Evolutionary conservation across 2,797 vertebrate species (phyloP).

Genomic region (Knipowitschia caucasica): DNA sequence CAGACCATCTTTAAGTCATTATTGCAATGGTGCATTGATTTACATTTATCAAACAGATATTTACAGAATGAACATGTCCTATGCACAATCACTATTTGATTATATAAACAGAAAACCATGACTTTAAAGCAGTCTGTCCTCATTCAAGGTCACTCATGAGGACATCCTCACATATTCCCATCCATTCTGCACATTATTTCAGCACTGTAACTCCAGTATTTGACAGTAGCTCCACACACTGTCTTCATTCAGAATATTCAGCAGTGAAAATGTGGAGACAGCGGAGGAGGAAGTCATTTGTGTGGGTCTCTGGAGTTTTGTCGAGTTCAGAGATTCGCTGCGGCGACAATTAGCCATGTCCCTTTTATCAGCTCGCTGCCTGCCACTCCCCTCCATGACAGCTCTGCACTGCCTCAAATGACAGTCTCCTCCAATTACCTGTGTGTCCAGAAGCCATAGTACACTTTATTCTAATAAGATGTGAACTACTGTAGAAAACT

Average conservation of each 20-base stretch:
- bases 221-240: conserved; percentile 14
- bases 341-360: conserved; percentile 50
- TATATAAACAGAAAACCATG: background rate
- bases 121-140: background rate
- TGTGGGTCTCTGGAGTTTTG: conserved; percentile 26
- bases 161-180: background rate
- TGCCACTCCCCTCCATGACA: conserved; percentile 39
- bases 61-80: background rate
- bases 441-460: conserved; percentile 39
- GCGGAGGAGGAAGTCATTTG: conserved; percentile 19
- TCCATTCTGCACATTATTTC: background rate
- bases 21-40: background rate
- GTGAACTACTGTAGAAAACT: conserved; percentile 15
- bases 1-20: background rate
- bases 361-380: conserved; percentile 31
- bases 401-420: conserved; percentile 20
- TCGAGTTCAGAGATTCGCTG: conserved; percentile 14
- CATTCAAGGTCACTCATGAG: background rate
- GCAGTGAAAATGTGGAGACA: conserved; percentile 15
- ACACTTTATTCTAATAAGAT: conserved; percentile 40
- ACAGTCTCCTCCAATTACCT: conserved; percentile 47
- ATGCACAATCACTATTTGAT: background rate
- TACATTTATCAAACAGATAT: background rate
- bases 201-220: background rate
- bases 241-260: conserved; percentile 42